Conservation (phyloP, 2,113 vertebrate species). For the Aspidoscelis tigris region DNA sequence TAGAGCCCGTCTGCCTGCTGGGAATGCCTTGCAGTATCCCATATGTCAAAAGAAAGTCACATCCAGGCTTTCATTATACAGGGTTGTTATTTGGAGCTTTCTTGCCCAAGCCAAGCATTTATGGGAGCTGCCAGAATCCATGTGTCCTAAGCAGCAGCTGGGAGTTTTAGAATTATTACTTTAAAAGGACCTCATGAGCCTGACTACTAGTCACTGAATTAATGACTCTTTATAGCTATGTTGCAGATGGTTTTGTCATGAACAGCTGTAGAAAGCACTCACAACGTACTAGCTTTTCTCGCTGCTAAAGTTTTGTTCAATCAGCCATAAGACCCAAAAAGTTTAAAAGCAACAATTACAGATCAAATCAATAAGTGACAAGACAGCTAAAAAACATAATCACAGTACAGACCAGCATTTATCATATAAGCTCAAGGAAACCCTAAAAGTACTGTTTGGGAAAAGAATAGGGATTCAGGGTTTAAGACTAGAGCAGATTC, state of each 20-base stretch:
- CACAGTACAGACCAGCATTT: no score
- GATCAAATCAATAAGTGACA: no score
- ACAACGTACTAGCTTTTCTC: neutral
- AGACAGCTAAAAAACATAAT: no score
- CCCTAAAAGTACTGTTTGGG: no score
- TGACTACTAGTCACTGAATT: neutral
- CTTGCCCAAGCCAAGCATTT: conserved; percentile 33
- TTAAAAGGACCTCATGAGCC: neutral
- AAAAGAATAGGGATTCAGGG: no score
- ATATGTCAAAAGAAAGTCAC: conserved; percentile 9
- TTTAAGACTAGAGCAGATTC: no score
- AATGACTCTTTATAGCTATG: neutral
- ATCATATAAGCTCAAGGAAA: no score
- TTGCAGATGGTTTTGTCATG: neutral
- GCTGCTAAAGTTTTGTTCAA: neutral
- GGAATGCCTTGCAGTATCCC: neutral
- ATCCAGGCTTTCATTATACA: conserved; percentile 1
- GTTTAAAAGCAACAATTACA: no score
- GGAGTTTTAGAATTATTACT: neutral
- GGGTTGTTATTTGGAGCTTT: conserved; percentile 5
- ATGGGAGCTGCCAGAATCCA: conserved; percentile 47
- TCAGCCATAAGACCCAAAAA: no score
- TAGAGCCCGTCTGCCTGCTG: neutral
- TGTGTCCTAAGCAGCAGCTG: conserved; percentile 32
- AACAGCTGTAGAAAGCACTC: neutral